Evolutionary conservation across 2,113 vertebrate genomes (phyloP), one percentile per base, ranked within the genome.

Genomic region (Henicopernis longicauda): DNA sequence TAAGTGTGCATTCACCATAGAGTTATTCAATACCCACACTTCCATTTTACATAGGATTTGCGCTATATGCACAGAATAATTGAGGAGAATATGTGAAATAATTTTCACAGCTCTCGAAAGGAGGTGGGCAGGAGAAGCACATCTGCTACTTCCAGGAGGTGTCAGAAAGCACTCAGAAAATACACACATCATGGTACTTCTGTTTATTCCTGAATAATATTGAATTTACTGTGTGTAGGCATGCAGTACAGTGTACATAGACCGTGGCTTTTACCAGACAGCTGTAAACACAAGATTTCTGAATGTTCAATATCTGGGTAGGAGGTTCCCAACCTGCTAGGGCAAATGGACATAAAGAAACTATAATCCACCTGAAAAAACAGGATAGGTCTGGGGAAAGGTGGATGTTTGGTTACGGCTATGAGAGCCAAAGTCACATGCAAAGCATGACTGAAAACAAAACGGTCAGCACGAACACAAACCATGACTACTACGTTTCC

Each of bases 381-480:
- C 36, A 94, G 26, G n/a, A 34, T 26, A 57, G 14, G 16, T 85
- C 85, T 93, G 62, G 54, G 25, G 66, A 85, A 87, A 79, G 2
- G 0, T 50, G 16, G 8, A 47, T 79, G 22, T 58, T 93, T 95
- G 11, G 16, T 88, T 90, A 79, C 25, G 57, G 10, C 47, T 74
- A 13, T 45, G 29, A 63, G 26, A 96, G 29, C 15, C 45, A 62
- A 61, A 71, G n/a, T 63, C 52, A 63, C 45, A 21, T n/a, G 36
- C 42, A 93, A 90, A 82, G 69, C 61, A 87, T 45, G 74, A 72
- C 88, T 76, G 21, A 85, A 94, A 92, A 65, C 38, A 72, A 50
- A 88, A 80, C 0, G 1, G 38, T 69, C 74, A 72, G 65, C 40
- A 82, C 1, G 14, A 93, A 72, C 14, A 57, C 13, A 76, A 88